Evolutionary conservation across 2,797 vertebrate genomes (phyloP).

Genomic region (Tapera naevia): DNA sequence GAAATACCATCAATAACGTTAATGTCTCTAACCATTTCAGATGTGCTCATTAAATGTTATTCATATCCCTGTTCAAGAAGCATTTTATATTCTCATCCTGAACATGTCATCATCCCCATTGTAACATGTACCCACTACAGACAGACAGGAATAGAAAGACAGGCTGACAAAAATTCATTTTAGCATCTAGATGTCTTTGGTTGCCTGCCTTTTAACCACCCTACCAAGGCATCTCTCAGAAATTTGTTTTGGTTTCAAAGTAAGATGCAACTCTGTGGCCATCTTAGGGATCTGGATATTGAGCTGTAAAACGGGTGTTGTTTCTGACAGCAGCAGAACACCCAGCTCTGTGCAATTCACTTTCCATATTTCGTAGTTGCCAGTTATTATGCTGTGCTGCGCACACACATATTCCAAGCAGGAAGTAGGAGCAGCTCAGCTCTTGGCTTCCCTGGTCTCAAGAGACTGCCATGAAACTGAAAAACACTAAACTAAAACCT

Average conservation of each 20-base stretch:
- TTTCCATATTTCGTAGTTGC: background rate
- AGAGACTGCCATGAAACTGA: slow-evolving; percentile 28
- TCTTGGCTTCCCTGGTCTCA: slow-evolving; percentile 13
- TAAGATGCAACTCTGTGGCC: background rate
- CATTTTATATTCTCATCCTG: background rate
- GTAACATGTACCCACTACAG: background rate
- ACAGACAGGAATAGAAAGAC: background rate
- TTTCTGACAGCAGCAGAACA: background rate
- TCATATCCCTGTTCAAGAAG: background rate
- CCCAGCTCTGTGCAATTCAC: background rate
- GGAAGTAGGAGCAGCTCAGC: slow-evolving; percentile 18
- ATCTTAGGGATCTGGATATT: background rate
- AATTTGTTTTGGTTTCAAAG: background rate
- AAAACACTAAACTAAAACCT: slow-evolving; percentile 49
- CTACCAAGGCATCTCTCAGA: background rate
- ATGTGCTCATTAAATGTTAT: background rate
- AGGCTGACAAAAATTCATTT: background rate
- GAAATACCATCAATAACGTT: background rate
- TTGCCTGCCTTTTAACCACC: background rate
- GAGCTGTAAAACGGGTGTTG: background rate
- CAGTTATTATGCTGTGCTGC: background rate
- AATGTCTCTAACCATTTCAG: background rate
- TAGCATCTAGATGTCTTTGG: background rate
- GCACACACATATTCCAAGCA: background rate
- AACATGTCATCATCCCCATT: background rate